Percentiles rank a stretch among this genome's conserved stretches.
Conservation (phyloP, 64 coral and sea anemone genomes). For the Stichodactyla mertensii region DNA sequence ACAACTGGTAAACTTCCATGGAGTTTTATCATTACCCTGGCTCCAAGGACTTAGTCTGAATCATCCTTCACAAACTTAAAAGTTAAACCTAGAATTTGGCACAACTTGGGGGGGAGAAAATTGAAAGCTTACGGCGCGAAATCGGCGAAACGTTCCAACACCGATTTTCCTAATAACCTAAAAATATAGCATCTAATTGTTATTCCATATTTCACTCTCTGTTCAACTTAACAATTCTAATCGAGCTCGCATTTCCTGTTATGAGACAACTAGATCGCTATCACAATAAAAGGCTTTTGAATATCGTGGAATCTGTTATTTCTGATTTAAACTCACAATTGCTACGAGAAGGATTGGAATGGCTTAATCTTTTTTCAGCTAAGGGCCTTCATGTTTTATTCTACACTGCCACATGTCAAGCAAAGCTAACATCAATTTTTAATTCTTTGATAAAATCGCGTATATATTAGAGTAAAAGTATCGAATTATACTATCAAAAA, state of each 20-base stretch:
- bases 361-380: slow-evolving; percentile 16
- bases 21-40: slow-evolving; percentile 4
- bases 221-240: slow-evolving; percentile 25
- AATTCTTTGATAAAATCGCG: slow-evolving; percentile 38
- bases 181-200: slow-evolving; percentile 15
- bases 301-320: not conserved
- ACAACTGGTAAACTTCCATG: slow-evolving; percentile 5
- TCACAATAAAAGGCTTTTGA: not conserved
- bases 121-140: not conserved
- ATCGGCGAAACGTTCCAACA: not conserved
- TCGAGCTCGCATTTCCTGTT: slow-evolving; percentile 10
- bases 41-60: not conserved
- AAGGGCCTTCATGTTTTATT: slow-evolving; percentile 85
- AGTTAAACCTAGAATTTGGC: not conserved
- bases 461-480: slow-evolving; percentile 28
- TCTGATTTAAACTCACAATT: slow-evolving; percentile 2
- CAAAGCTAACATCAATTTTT: slow-evolving; percentile 93
- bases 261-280: slow-evolving; percentile 1
- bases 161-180: not conserved
- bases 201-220: slow-evolving; percentile 11
- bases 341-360: slow-evolving; percentile 15
- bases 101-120: not conserved
- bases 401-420: slow-evolving; percentile 91
- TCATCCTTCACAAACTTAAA: not conserved
- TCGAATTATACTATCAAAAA: not conserved